phyloP scores from a whole-genome alignment of 2,797 vertebrate species.

The Sylvilagus floridanus region DNA sequence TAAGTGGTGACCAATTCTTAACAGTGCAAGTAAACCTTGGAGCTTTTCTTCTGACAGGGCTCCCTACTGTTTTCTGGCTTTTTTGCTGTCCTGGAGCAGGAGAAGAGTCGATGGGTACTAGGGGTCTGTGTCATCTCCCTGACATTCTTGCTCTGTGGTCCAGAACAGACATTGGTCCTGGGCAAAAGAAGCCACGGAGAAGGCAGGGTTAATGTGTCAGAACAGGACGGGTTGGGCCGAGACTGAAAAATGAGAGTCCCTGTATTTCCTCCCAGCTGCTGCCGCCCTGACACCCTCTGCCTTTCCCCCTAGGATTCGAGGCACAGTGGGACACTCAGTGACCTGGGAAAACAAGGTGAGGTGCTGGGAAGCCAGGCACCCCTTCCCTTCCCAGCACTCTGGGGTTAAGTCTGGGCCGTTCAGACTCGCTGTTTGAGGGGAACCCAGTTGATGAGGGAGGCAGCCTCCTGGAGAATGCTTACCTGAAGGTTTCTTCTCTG shows the following conservation, averaged over 20 bases:
- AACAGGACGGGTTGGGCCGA: background rate
- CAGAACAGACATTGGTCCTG: constrained; percentile 6
- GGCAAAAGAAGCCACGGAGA: constrained; percentile 40
- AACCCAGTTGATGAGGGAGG: background rate
- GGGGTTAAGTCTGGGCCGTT: background rate
- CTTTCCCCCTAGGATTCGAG: constrained; percentile 88
- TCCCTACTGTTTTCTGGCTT: background rate
- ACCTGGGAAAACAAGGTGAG: constrained; percentile 94
- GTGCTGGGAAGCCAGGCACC: background rate
- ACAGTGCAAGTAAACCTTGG: background rate
- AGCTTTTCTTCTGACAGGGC: background rate
- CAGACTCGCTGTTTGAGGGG: background rate
- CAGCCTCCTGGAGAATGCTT: background rate
- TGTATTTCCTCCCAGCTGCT: background rate
- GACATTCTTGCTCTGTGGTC: constrained; percentile 28
- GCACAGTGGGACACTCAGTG: constrained; percentile 89
- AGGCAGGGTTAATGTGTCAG: constrained; percentile 10
- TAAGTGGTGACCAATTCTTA: background rate
- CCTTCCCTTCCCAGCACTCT: background rate
- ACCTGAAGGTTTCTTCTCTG: background rate
- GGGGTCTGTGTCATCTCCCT: background rate
- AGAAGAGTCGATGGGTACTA: background rate
- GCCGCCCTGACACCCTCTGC: constrained; percentile 7
- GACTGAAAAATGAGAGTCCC: background rate
- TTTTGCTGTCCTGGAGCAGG: background rate